Conservation (phyloP, 2,888 invertebrate genomes). For the Uropetala carovei region DNA sequence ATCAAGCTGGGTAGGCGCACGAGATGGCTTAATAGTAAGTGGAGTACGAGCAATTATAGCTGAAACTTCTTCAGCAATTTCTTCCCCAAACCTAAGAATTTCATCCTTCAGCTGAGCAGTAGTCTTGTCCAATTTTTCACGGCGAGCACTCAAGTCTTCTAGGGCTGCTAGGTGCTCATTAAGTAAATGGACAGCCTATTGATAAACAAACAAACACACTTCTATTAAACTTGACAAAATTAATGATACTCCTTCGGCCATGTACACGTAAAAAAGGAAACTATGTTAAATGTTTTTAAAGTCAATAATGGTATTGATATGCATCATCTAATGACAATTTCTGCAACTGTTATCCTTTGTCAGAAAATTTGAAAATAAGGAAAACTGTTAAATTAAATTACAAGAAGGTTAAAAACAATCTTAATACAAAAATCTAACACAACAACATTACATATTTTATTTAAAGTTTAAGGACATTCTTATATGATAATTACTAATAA, state of each 20-base stretch:
- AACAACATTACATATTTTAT: too few species aligned
- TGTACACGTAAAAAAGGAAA: background rate
- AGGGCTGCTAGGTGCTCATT: constrained; percentile 86
- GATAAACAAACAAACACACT: constrained; percentile 69
- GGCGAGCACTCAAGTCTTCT: constrained; percentile 82
- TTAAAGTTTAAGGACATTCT: too few species aligned
- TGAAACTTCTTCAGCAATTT: constrained; percentile 84
- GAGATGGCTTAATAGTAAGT: constrained; percentile 81
- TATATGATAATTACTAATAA: too few species aligned
- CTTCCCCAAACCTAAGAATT: constrained; percentile 86
- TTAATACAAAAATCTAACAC: too few species aligned
- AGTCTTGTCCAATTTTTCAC: constrained; percentile 80
- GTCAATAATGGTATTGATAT: background rate
- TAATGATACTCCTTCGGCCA: background rate
- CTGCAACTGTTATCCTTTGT: background rate
- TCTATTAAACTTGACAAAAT: background rate
- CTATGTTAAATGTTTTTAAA: background rate
- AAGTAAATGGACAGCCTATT: constrained; percentile 86
- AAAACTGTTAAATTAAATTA: background rate
- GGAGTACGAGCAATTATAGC: constrained; percentile 86
- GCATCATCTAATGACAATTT: background rate
- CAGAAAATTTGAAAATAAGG: background rate
- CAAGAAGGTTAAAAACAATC: too few species aligned
- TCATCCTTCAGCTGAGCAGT: constrained; percentile 83
- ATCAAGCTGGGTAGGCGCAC: constrained; percentile 80